Evolutionary conservation across 2,113 vertebrate species (phyloP).

Genomic region (Serinus canaria): DNA sequence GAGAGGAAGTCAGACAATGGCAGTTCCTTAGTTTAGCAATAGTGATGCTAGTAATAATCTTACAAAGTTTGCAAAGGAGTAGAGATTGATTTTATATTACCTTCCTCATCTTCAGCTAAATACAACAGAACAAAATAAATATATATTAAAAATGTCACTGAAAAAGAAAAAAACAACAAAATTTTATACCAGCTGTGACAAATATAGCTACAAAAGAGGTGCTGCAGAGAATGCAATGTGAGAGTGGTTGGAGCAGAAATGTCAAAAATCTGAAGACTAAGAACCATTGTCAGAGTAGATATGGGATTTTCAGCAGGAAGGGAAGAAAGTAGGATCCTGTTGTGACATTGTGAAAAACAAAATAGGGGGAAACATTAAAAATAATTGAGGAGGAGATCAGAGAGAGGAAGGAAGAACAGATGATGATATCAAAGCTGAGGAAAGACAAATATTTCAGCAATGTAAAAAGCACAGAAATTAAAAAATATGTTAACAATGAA

Average conservation of each 20-base stretch:
- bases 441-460: neutral
- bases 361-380: neutral
- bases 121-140: neutral
- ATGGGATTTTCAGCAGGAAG: neutral
- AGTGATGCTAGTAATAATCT: neutral
- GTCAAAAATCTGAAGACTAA: neutral
- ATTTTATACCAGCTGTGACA: neutral
- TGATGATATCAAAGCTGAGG: neutral
- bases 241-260: neutral
- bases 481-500: neutral
- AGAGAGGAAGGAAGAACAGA: neutral
- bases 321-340: neutral
- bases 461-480: neutral
- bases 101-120: neutral
- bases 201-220: neutral
- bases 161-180: neutral
- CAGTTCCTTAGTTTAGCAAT: neutral
- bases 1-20: neutral
- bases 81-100: neutral
- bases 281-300: neutral
- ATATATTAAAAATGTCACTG: neutral
- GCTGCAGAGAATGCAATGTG: neutral
- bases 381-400: neutral
- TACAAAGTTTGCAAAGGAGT: neutral
- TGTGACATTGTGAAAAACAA: neutral